A percentile compares a stretch with the other conserved stretches of the same genome.
These are phyloP conservation scores for Phylloscopus collybita DNA, from an alignment of 2,797 vertebrate species.

Conservation along the genomic window DNA sequence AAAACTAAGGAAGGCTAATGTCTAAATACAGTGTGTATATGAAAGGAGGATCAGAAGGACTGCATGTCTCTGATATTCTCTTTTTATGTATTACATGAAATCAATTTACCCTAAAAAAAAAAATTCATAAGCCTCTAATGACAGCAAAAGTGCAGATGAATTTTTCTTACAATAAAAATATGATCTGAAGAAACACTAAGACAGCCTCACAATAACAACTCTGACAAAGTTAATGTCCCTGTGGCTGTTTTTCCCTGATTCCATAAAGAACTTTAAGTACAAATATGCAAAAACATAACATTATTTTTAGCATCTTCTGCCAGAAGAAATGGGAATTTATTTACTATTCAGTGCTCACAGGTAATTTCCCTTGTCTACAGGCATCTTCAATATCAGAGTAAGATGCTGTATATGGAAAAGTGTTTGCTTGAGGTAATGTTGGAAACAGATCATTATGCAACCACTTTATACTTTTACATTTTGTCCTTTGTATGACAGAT, in stretches of 20 bases:
- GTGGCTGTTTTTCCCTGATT: background rate
- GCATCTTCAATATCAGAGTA: background rate
- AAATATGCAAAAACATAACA: background rate
- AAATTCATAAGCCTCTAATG: background rate
- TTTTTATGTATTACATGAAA: background rate
- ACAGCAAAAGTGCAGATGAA: background rate
- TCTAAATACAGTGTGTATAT: background rate
- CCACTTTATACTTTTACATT: background rate
- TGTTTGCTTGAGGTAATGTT: background rate
- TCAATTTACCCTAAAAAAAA: background rate
- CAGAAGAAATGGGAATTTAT: background rate
- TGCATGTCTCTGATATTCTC: background rate
- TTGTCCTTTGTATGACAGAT: background rate
- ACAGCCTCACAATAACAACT: background rate
- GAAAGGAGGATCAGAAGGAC: background rate
- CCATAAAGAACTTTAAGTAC: background rate
- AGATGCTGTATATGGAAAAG: background rate
- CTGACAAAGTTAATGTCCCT: background rate
- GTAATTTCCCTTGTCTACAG: background rate
- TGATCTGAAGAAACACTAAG: background rate
- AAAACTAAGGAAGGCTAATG: background rate
- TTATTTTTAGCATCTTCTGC: background rate
- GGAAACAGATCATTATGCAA: background rate
- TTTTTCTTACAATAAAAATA: background rate
- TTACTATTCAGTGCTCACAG: background rate